Base-by-base conservation (phyloP, 92 coral and sea anemone species). In the Palythoa grandis region DNA sequence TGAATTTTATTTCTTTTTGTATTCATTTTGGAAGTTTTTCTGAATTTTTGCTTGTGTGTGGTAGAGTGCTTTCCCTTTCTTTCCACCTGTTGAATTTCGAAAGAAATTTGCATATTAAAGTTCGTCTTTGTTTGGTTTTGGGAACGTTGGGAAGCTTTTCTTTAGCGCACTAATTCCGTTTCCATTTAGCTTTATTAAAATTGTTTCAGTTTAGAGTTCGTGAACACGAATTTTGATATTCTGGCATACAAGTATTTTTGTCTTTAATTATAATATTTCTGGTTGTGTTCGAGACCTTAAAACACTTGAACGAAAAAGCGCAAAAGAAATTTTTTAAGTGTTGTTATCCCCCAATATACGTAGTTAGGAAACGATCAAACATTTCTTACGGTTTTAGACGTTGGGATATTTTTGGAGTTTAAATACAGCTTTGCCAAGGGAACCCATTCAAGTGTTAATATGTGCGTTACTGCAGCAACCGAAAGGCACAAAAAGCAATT, bases 51-150 rank as follows among this genome's bases (percentile, higher is more conserved):
- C 66, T 80, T 23, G 74, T 80, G 74, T 66, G 74, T 52, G 85
- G 61, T 29, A 48, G 57, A 52, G 15, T 67, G 47, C 52, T 53
- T 58, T 29, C 14, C 5, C 39, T 52, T 80, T 37, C 22, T 73
- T n/a, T 80, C 85, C 85, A 80, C 85, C 85, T 80, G 85, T 80
- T 80, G 85, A 80, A 66, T 67, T 79, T 23, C 74, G 84, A 66
- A 80, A 39, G 70, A 66, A 80, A 80, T 80, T 80, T 80, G 73
- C 85, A 80, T 66, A 69, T 69, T 69, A 77, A 15, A 57, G 3
- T 48, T 65, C 74, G 35, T 80, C 85, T 80, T 80, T 80, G 85
- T 80, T 80, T 80, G 48, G 4, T 66, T 80, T 66, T 40, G 60
- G 48, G 56, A 65, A 65, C 15, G 85, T 67, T 80, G 22, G 19